These are phyloP conservation scores for Ischnura elegans DNA, from an alignment of 2,888 invertebrate species.

Conservation along the genomic window DNA sequence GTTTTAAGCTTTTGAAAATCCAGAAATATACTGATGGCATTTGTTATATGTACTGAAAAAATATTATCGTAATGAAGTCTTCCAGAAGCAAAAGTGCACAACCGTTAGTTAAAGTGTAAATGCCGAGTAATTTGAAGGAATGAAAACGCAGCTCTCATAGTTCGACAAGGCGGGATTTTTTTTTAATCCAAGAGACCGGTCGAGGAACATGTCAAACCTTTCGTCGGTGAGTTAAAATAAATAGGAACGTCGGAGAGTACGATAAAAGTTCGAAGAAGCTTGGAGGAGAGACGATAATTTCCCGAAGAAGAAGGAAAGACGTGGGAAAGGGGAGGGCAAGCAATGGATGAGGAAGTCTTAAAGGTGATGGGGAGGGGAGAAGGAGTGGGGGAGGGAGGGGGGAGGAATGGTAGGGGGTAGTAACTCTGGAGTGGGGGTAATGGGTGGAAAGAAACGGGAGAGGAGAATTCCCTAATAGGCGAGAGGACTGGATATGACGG, in stretches of 20 bases:
- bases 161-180: neutral
- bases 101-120: neutral
- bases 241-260: conserved; percentile 39
- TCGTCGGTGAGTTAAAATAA: conserved; percentile 44
- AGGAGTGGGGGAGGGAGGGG: neutral
- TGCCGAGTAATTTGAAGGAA: neutral
- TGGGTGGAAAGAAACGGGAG: neutral
- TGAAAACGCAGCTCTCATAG: neutral
- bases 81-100: no score
- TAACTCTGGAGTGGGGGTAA: neutral
- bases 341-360: neutral
- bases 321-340: conserved; percentile 9
- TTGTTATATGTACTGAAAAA: no score
- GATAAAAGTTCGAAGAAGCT: conserved; percentile 27
- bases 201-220: conserved; percentile 15
- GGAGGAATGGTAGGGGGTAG: neutral
- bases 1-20: neutral
- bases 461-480: neutral
- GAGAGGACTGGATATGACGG: neutral
- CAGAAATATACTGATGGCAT: no score
- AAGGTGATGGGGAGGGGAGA: neutral
- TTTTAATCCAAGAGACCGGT: conserved; percentile 9
- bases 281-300: conserved; percentile 53
- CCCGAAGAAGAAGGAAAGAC: conserved; percentile 4
- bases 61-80: no score